Base-by-base conservation (phyloP, 1,140 invertebrate species). In the Drosophila nebulosa region DNA sequence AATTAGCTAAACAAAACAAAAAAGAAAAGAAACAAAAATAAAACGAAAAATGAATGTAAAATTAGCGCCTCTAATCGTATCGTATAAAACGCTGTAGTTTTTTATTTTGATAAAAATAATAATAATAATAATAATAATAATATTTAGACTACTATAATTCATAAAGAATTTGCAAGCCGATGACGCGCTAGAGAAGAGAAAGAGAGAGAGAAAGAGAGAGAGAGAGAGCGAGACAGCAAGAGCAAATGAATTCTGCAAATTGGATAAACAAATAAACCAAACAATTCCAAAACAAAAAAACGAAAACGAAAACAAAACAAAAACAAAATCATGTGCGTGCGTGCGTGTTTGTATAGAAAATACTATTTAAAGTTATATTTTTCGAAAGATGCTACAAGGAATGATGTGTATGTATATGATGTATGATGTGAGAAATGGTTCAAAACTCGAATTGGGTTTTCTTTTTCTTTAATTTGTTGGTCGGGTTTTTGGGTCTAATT, bases 81-180 rank as follows among this genome's bases (percentile, higher is more conserved):
- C 52, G 55, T 58, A 32, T 59, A 50, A 51, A 73, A 57, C 35
- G 69, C 64, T 62, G 58, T 74, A 74, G 70, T 67, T 74, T 74
- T 71, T 74, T 67, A 74, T 74, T 74, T 74, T 67, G 57, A 74
- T 74, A 74, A 61, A 55, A 59, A 53, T 24, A 14, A 14, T 6
- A 18, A 24, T 27, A 4, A 10, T 32, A 27, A 53, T 27, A 51
- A 61, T 51, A 63, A 35, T 51, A 22, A 30, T 42, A 39, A 46
- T 62, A 46, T 46, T 46, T 46, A 46, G 39, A 46, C 7, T 46
- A 46, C 10, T 32, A 32, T 3, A 32, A 32, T 46, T 46, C 39
- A 18, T 21, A 46, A 46, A 46, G 16, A 46, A 46, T 24, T 55
- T 55, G 69, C 52, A 3, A n/a, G n/a, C n/a, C n/a, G n/a, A n/a